Base-by-base conservation (phyloP, 2,113 vertebrate species). In the Rynchops niger region DNA sequence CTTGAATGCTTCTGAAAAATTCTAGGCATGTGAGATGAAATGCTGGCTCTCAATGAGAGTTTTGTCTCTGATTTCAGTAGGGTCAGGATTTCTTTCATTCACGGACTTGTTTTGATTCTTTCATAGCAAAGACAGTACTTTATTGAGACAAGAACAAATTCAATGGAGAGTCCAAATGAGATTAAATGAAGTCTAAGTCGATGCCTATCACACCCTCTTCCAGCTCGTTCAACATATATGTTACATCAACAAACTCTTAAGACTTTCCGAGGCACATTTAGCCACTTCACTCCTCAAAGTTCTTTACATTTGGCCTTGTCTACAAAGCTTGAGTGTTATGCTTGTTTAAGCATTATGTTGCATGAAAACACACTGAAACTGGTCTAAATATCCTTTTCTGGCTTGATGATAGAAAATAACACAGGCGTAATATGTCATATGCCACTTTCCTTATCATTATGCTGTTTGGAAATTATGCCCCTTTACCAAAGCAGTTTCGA, bases 1-100 rank as follows among this genome's bases (percentile, higher is more conserved):
- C 81, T 90, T 62, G 84, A 91, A 91, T 77, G 91, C 84, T 66
- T 94, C 93, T 80, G 58, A 97, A 96, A 97, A 95, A 97, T 96
- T 94, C 91, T 67, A 97, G 73, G 96, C 95, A 97, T 86, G 91
- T 22, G 61, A 91, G 58, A 94, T 66, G 70, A 94, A 96, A 95
- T 95, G 66, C 94, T 95, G 89, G 34, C 91, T 91, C 78, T 95
- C 95, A 97, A 97, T 91, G 71, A 66, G 38, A 85, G 82, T 95
- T 93, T 94, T 97, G 91, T 95, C 59, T 83, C 58, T 66, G 73
- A 93, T 76, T 95, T 85, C 89, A 89, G 93, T 42, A 84, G 77
- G 94, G 73, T 94, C 45, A 77, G 49, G 27, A 78, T 91, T 93
- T 95, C 93, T 91, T 96, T 96, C 93, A 95, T 94, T 96, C n/a